phyloP scores from a whole-genome alignment of 2,888 invertebrate species.

The Salpingus planirostris region DNA sequence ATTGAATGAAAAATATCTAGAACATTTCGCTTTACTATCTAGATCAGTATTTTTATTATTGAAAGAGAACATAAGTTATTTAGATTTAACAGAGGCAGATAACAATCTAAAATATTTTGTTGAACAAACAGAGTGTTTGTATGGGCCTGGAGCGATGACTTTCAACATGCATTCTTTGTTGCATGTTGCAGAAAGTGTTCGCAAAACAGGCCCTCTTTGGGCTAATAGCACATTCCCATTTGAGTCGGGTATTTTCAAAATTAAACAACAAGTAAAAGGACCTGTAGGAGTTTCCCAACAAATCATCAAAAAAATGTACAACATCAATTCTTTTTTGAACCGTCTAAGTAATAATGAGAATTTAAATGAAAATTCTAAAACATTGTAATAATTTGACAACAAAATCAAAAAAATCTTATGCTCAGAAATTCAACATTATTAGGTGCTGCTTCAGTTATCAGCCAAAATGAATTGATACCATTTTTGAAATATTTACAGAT shows the following conservation, averaged over 20 bases:
- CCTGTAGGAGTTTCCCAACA: not conserved
- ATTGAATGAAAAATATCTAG: not conserved
- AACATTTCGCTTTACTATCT: not conserved
- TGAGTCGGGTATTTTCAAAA: not conserved
- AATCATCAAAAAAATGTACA: not conserved
- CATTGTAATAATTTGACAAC: no score
- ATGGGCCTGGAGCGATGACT: not conserved
- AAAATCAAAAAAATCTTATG: no score
- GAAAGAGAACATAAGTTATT: not conserved
- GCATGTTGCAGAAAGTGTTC: not conserved
- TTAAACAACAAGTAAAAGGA: slow-evolving; percentile 1
- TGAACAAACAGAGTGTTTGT: not conserved
- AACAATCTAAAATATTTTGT: not conserved
- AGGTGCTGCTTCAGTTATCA: no score
- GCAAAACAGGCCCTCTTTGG: not conserved
- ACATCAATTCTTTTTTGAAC: no score
- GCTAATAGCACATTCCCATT: not conserved
- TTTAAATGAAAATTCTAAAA: no score
- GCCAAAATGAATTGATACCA: no score
- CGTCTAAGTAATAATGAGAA: no score
- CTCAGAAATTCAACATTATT: no score
- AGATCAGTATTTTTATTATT: not conserved
- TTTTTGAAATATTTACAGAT: no score
- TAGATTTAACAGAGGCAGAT: not conserved
- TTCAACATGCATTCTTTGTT: not conserved